Evolutionary conservation across 2,797 vertebrate genomes (phyloP), one percentile per base, ranked within the genome.

Genomic region (Bradypodion ventrale): DNA sequence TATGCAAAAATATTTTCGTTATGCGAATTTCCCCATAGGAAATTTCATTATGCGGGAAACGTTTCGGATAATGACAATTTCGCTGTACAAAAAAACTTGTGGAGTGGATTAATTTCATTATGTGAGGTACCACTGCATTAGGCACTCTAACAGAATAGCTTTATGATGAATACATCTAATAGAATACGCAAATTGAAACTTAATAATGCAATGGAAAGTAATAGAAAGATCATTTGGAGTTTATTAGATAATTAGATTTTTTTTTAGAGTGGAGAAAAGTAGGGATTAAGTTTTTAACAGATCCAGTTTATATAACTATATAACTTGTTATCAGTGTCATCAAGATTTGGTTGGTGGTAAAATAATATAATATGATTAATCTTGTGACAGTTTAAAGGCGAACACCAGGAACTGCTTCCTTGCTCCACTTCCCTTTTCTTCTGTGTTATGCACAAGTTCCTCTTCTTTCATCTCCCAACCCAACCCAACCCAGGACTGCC

Each of bases 301-400:
- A 44, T 44, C 0, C 19, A 56, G 52, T 72, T 74, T 63, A 8
- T 49, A 63, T 37, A 49, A 35, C 52, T 8, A 40, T 29, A 62
- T 27, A 42, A 62, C 16, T 81, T 82, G 9, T 68, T 12, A 3
- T 42, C 52, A 56, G 5, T 15, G 1, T 72, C 2, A 8, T 37
- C 2, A 84, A 84, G 78, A n/a, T 19, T 60, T 5, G 32, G 7
- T 65, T 19, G 66, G 60, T 83, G 25, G 81, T 86, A 76, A 77
- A 60, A 72, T 29, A 19, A 10, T 82, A 74, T 12, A 3, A 62
- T 82, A 74, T 12, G 3, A 62, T 63, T n/a, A 23, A 62, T 44
- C 37, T 70, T 29, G 60, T 49, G 23, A 29, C 23, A 73, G 32
- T 62, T 74, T 63, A 62, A 82, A 78, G 27, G 25, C 6, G 44